These are phyloP conservation scores for Geophilus truncorum DNA, from an alignment of 2,888 invertebrate species.

Conservation along the genomic window DNA sequence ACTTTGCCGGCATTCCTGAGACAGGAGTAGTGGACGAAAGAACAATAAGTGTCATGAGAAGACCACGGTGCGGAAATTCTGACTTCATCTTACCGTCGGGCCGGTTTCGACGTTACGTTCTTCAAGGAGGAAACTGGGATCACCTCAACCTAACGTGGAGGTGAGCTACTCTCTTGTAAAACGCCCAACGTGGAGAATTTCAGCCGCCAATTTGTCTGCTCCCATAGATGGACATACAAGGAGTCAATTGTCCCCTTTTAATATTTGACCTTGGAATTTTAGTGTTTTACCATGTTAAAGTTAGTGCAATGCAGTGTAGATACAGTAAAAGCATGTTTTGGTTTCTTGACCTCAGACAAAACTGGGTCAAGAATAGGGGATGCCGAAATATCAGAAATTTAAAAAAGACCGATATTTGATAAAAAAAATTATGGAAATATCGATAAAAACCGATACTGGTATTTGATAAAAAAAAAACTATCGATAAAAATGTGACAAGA, in stretches of 20 bases:
- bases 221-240: background rate
- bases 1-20: conserved; percentile 61
- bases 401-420: too few species aligned
- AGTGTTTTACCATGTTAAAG: background rate
- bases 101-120: conserved; percentile 68
- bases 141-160: conserved; percentile 88
- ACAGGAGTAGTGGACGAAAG: conserved; percentile 77
- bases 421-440: background rate
- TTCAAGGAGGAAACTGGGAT: conserved; percentile 84
- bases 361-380: too few species aligned
- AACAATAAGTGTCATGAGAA: conserved; percentile 66
- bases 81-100: conserved; percentile 55
- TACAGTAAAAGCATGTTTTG: too few species aligned
- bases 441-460: too few species aligned
- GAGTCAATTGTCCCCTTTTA: background rate
- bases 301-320: background rate
- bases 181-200: too few species aligned
- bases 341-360: conserved; percentile 66
- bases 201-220: background rate
- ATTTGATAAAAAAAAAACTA: too few species aligned
- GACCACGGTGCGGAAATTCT: conserved; percentile 78
- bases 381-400: too few species aligned
- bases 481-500: too few species aligned
- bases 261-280: background rate
- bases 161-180: too few species aligned